phyloP scores from a whole-genome alignment of 2,113 vertebrate genomes.

The Mustelus asterias region DNA sequence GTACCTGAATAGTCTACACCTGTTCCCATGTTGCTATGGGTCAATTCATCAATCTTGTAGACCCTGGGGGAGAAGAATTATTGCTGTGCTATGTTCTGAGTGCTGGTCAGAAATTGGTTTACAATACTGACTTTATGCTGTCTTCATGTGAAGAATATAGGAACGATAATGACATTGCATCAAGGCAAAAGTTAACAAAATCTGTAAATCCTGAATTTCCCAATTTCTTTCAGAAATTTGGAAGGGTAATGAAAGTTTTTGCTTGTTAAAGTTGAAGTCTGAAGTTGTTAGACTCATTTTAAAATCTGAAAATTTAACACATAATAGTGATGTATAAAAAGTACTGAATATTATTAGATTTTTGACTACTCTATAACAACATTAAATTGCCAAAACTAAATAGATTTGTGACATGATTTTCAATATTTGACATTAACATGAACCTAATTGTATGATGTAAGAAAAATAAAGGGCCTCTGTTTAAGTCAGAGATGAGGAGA shows the following conservation, averaged over 20 bases:
- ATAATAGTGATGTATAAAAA: neutral
- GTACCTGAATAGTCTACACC: neutral
- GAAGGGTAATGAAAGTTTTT: neutral
- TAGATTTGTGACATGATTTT: neutral
- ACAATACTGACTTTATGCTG: neutral
- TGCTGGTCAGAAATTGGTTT: neutral
- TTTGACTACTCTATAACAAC: neutral
- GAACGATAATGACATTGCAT: neutral
- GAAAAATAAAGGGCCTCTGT: neutral
- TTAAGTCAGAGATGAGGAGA: no score
- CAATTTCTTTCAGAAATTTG: neutral
- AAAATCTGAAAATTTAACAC: neutral
- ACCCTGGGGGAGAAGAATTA: neutral
- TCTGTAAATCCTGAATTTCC: neutral
- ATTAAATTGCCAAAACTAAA: neutral
- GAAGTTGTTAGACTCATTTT: neutral
- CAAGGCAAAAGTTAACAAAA: neutral
- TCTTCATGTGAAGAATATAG: neutral
- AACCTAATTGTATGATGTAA: neutral
- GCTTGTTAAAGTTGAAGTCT: neutral
- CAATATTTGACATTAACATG: neutral
- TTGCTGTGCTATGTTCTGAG: neutral
- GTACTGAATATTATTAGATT: neutral
- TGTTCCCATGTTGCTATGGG: neutral
- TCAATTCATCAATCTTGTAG: neutral